A percentile compares a stretch with the other conserved stretches of the same genome.
Conservation (phyloP, 1,140 invertebrate genomes). For the Saccostrea echinata region DNA sequence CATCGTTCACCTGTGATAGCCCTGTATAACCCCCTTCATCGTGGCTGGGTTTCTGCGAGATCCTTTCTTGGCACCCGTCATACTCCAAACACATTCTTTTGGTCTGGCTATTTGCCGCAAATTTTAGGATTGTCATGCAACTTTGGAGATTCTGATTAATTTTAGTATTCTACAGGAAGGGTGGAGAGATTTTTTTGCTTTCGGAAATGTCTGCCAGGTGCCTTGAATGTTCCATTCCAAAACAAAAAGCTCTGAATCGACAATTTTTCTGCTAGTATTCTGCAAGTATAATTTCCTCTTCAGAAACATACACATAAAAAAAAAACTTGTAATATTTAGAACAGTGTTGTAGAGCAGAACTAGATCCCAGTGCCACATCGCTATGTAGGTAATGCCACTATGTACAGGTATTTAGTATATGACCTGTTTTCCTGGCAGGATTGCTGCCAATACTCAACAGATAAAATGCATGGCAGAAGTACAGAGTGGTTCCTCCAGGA, state of each 20-base stretch:
- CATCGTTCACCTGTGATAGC: no score
- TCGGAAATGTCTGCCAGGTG: slow-evolving; percentile 29
- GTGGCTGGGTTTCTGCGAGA: not conserved
- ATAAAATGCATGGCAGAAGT: not conserved
- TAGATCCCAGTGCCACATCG: not conserved
- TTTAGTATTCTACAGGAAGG: slow-evolving; percentile 13
- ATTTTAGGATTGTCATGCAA: slow-evolving; percentile 26
- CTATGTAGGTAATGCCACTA: slow-evolving; percentile 26
- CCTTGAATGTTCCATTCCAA: not conserved
- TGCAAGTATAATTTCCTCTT: not conserved
- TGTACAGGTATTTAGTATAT: slow-evolving; percentile 10
- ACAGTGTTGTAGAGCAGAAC: not conserved
- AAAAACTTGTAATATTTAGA: not conserved
- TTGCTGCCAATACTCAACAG: slow-evolving; percentile 18
- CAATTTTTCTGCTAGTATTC: not conserved
- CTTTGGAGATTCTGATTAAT: slow-evolving; percentile 24
- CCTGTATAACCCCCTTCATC: not conserved
- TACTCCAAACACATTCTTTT: slow-evolving; percentile 3
- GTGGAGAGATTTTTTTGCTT: slow-evolving; percentile 12
- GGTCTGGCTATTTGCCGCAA: slow-evolving; percentile 18
- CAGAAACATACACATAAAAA: not conserved
- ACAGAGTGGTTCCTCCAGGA: not conserved
- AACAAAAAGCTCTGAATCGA: not conserved
- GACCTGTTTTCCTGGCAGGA: not conserved
- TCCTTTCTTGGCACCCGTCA: not conserved